Percentiles rank a stretch among this genome's conserved stretches.
Evolutionary conservation across 2,888 invertebrate genomes (phyloP).

Genomic region (Drosophila borealis): DNA sequence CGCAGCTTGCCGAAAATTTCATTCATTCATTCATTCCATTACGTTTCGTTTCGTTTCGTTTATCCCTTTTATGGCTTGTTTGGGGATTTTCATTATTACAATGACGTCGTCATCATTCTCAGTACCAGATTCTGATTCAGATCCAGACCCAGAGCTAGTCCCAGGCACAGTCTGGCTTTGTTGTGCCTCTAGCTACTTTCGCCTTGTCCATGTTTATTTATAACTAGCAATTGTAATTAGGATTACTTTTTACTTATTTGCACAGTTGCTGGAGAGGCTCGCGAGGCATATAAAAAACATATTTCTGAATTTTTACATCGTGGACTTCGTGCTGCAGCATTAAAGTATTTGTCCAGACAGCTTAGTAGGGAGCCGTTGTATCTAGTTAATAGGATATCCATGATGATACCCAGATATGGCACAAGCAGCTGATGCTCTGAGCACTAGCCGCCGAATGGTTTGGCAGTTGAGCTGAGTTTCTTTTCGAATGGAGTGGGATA

Average conservation of each 20-base stretch:
- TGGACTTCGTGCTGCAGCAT: conserved; percentile 55
- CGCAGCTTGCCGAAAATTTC: conserved; percentile 58
- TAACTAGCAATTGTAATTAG: conserved; percentile 80
- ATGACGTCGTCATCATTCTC: conserved; percentile 55
- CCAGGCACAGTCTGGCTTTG: conserved; percentile 21
- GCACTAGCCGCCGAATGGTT: neutral
- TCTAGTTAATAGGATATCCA: conserved; percentile 51
- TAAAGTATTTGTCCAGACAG: conserved; percentile 74
- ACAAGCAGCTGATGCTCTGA: conserved; percentile 39
- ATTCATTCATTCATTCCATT: conserved; percentile 37
- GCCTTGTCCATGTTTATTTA: conserved; percentile 75
- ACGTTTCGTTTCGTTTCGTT: conserved; percentile 64
- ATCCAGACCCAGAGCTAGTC: conserved; percentile 11
- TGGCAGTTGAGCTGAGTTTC: conserved; percentile 11
- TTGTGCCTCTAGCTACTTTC: conserved; percentile 31
- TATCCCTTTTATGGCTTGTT: conserved; percentile 81
- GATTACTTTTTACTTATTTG: conserved; percentile 81
- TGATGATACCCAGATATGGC: conserved; percentile 26
- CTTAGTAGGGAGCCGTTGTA: conserved; percentile 54
- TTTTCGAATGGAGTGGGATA: neutral
- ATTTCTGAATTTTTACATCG: conserved; percentile 69
- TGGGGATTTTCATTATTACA: conserved; percentile 78
- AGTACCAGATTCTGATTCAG: neutral
- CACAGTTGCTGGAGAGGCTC: conserved; percentile 65
- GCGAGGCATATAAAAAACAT: conserved; percentile 68